A percentile compares a stretch with the other conserved stretches of the same genome.
These are phyloP conservation scores for Melinaea marsaeus DNA, from an alignment of 2,888 invertebrate species.

Conservation along the genomic window DNA sequence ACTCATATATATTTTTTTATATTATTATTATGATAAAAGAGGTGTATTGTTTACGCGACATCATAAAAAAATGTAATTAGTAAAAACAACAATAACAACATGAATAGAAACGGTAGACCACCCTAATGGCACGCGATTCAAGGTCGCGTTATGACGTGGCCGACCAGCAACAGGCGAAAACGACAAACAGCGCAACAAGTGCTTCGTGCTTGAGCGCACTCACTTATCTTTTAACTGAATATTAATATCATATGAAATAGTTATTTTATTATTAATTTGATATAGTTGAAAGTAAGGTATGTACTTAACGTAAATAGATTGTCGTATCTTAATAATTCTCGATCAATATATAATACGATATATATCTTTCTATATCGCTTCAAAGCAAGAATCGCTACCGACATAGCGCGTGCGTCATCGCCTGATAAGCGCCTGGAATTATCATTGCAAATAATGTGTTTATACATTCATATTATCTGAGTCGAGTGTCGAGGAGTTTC, in stretches of 20 bases:
- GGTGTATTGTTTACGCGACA: background rate
- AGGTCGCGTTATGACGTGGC: conserved; percentile 63
- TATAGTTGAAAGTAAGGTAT: no score
- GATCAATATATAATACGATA: conserved; percentile 2
- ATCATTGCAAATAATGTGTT: conserved; percentile 76
- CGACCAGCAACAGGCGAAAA: conserved; percentile 61
- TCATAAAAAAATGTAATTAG: background rate
- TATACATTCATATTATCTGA: conserved; percentile 63
- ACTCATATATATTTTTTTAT: conserved; percentile 1
- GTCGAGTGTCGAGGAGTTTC: conserved; percentile 54
- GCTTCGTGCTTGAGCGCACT: conserved; percentile 49
- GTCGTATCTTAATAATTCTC: no score
- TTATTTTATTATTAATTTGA: no score
- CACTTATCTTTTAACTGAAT: conserved; percentile 37
- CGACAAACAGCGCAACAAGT: conserved; percentile 75
- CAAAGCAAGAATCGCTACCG: conserved; percentile 56
- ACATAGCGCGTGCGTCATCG: conserved; percentile 71
- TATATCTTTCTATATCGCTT: conserved; percentile 37
- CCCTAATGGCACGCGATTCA: conserved; percentile 49
- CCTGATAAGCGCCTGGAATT: conserved; percentile 74
- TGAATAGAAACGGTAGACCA: conserved; percentile 16
- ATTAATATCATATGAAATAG: background rate
- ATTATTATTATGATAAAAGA: background rate
- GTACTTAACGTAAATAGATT: no score
- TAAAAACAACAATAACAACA: conserved; percentile 1